Percentiles rank a stretch among this genome's conserved stretches.
phyloP scores from a whole-genome alignment of 2,113 vertebrate genomes.

The Pollimyrus isidori region DNA sequence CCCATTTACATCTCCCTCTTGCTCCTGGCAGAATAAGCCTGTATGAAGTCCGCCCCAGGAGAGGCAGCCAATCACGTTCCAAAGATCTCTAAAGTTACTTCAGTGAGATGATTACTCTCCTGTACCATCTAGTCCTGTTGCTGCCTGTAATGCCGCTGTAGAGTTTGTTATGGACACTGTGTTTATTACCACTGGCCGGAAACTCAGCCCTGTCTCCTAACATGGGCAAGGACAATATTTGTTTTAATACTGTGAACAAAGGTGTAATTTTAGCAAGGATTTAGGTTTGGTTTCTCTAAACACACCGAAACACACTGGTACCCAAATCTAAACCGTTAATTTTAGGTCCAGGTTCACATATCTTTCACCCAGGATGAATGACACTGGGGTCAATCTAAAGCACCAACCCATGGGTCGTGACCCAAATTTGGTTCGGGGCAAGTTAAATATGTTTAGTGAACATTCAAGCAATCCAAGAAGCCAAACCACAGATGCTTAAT shows the following conservation, averaged over 20 bases:
- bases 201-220: slow-evolving; percentile 32
- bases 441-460: too few relatives aligned
- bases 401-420: too few relatives aligned
- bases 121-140: slow-evolving; percentile 17
- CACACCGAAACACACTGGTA: not conserved
- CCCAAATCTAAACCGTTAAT: not conserved
- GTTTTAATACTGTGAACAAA: slow-evolving; percentile 42
- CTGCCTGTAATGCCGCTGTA: slow-evolving; percentile 21
- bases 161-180: slow-evolving; percentile 30
- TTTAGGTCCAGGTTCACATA: not conserved
- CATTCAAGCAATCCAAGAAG: too few relatives aligned
- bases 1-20: not conserved
- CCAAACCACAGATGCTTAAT: too few relatives aligned
- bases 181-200: slow-evolving; percentile 40
- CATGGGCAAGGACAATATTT: slow-evolving; percentile 46
- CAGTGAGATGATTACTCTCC: too few relatives aligned
- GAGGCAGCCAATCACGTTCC: not conserved
- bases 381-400: slow-evolving; percentile 6
- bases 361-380: slow-evolving; percentile 27
- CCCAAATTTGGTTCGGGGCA: too few relatives aligned
- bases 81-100: not conserved
- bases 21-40: not conserved
- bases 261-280: slow-evolving; percentile 30
- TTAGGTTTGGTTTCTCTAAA: not conserved
- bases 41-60: not conserved